Evolutionary conservation across 2,113 vertebrate species (phyloP).

Genomic region (Silurus asotus): DNA sequence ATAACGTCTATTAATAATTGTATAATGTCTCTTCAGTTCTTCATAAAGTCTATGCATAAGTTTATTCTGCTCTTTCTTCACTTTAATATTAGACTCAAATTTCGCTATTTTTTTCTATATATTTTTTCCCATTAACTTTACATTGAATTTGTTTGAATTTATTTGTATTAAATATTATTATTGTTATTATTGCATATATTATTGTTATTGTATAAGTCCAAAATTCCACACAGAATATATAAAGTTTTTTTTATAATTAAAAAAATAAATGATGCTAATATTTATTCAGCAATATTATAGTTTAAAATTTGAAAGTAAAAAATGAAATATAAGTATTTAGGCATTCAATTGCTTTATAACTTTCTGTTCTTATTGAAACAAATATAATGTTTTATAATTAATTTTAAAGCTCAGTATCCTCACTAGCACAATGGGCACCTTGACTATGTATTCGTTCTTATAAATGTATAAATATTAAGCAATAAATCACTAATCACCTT

Average conservation of each 20-base stretch:
- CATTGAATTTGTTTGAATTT: neutral
- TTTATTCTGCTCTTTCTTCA: neutral
- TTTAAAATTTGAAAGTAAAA: neutral
- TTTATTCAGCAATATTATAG: neutral
- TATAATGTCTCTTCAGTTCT: too few relatives aligned
- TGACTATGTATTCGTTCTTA: neutral
- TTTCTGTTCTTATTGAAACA: too few relatives aligned
- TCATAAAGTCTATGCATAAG: too few relatives aligned
- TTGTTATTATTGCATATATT: neutral
- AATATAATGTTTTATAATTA: neutral
- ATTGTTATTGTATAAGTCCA: neutral
- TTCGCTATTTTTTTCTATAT: neutral
- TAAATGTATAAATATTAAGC: neutral
- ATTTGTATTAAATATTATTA: neutral
- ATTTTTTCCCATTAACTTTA: neutral
- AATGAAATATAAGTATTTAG: neutral
- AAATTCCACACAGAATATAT: neutral
- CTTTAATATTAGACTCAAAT: neutral
- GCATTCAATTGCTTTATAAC: neutral
- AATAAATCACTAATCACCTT: neutral
- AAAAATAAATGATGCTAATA: neutral
- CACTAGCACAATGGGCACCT: neutral
- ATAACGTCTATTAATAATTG: too few relatives aligned
- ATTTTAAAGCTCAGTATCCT: neutral
- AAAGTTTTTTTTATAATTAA: neutral